phyloP scores from a whole-genome alignment of 2,797 vertebrate species.

The Austrolebias charrua region DNA sequence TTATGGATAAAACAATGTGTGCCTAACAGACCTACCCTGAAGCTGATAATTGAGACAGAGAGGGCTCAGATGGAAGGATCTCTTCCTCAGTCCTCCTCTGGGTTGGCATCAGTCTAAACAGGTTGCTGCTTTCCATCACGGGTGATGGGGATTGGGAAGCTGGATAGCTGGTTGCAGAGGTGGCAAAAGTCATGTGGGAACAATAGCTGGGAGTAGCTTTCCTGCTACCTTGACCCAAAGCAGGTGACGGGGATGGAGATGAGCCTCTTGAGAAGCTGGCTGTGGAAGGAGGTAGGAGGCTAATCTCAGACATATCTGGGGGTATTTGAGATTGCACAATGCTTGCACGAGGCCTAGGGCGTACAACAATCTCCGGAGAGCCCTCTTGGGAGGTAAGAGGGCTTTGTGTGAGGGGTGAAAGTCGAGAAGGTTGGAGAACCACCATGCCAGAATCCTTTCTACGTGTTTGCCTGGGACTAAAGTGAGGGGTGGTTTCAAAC shows the following conservation, averaged over 20 bases:
- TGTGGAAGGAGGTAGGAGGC: conserved; percentile 92
- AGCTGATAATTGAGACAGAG: conserved; percentile 91
- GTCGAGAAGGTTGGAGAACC: conserved; percentile 97
- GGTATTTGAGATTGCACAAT: conserved; percentile 85
- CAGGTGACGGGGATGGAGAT: conserved; percentile 93
- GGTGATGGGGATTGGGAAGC: conserved; percentile 85
- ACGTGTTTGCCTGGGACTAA: conserved; percentile 93
- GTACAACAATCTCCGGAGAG: conserved; percentile 94
- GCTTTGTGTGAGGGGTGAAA: conserved; percentile 98
- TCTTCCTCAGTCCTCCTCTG: conserved; percentile 91
- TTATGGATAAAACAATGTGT: conserved; percentile 74
- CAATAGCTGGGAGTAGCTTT: conserved; percentile 85
- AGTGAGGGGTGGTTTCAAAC: conserved; percentile 93
- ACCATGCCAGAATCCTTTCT: conserved; percentile 95
- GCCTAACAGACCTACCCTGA: conserved; percentile 92
- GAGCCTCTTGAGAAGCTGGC: conserved; percentile 96
- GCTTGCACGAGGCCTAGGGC: conserved; percentile 92
- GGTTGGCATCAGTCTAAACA: conserved; percentile 91
- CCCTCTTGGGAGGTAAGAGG: conserved; percentile 93
- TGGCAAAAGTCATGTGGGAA: conserved; percentile 88
- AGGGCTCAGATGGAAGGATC: conserved; percentile 93
- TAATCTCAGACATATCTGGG: conserved; percentile 93
- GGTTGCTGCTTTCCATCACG: conserved; percentile 87
- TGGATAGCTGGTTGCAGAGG: conserved; percentile 88
- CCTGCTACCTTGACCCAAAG: conserved; percentile 85